Conservation (phyloP, 2,797 vertebrate species). For the Karalla daura region DNA sequence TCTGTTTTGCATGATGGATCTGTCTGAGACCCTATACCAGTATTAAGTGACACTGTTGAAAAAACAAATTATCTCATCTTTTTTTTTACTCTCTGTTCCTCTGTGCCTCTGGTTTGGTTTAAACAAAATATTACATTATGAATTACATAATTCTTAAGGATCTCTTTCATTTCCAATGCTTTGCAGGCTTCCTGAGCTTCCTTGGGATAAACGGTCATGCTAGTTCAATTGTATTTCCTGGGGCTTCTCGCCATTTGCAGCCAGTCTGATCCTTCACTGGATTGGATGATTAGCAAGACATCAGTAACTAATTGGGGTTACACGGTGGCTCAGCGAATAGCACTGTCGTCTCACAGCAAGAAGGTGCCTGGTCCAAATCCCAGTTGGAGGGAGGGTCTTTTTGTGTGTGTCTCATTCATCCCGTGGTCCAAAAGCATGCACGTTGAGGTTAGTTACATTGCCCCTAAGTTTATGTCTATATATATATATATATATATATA, state of each 20-base stretch:
- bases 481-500: too few species aligned
- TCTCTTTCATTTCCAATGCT: not conserved
- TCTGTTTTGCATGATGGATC: not conserved
- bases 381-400: too few species aligned
- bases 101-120: not conserved
- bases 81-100: not conserved
- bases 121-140: too few species aligned
- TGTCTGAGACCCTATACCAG: constrained; percentile 4
- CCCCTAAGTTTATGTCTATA: too few species aligned
- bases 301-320: too few species aligned
- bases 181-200: not conserved
- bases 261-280: not conserved
- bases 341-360: too few species aligned
- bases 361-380: too few species aligned
- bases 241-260: not conserved
- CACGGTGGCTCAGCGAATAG: too few species aligned
- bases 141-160: not conserved
- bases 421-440: too few species aligned
- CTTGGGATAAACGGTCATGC: not conserved
- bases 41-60: not conserved
- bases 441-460: too few species aligned
- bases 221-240: not conserved
- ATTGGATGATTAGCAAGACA: not conserved
- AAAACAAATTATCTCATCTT: not conserved
- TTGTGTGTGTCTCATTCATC: too few species aligned